These are phyloP conservation scores for Globodera rostochiensis DNA, from an alignment of 1,140 invertebrate species.

Conservation along the genomic window DNA sequence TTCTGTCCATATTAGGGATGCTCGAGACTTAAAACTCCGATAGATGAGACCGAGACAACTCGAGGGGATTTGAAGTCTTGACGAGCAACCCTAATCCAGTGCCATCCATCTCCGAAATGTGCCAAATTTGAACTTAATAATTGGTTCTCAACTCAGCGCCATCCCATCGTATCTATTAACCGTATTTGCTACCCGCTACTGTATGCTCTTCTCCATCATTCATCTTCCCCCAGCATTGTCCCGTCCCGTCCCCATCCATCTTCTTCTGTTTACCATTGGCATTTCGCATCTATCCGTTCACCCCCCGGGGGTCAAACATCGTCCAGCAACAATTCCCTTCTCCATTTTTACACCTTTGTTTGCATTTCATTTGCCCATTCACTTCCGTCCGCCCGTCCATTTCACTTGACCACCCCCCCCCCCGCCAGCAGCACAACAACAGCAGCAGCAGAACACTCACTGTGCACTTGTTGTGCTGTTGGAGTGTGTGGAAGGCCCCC, in stretches of 20 bases:
- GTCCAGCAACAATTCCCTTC: background rate
- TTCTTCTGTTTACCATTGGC: background rate
- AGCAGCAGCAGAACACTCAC: background rate
- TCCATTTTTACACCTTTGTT: background rate
- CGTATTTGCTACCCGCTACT: background rate
- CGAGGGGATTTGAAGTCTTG: too few species aligned
- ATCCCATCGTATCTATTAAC: background rate
- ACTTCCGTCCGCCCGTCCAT: background rate
- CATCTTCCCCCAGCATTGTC: background rate
- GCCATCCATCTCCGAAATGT: background rate
- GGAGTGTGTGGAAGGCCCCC: background rate
- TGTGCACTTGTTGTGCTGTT: background rate
- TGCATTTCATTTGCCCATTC: background rate
- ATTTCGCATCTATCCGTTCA: background rate
- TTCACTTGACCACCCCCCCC: background rate
- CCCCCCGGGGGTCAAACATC: background rate
- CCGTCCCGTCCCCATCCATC: background rate
- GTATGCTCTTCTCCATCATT: background rate
- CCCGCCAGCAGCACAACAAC: background rate
- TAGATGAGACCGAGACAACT: too few species aligned
- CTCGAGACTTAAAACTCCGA: background rate
- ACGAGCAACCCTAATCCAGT: background rate
- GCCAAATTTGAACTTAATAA: background rate
- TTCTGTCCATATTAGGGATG: background rate
- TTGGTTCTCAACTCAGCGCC: background rate